Evolutionary conservation across 1,140 invertebrate genomes (phyloP).

Genomic region (Anoplolepis gracilipes): DNA sequence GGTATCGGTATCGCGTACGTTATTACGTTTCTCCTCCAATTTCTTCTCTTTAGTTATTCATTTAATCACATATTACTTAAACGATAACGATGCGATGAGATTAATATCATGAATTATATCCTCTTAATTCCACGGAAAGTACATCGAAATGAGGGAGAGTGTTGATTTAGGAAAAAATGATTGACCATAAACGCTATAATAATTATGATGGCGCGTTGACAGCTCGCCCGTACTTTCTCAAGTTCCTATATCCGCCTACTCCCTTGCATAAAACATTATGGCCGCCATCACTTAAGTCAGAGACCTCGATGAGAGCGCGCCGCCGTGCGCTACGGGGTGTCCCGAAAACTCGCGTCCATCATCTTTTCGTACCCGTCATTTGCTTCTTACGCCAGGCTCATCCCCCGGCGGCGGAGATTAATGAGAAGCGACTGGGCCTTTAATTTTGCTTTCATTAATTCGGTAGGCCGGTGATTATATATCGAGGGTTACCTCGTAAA

Average conservation of each 20-base stretch:
- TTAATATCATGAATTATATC: not conserved
- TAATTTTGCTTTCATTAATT: slow-evolving; percentile 75
- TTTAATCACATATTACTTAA: not conserved
- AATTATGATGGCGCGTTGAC: slow-evolving; percentile 80
- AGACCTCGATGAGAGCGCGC: slow-evolving; percentile 71
- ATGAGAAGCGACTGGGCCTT: slow-evolving; percentile 72
- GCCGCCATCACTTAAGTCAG: slow-evolving; percentile 78
- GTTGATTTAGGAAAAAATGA: slow-evolving; percentile 29
- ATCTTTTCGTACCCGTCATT: slow-evolving; percentile 74
- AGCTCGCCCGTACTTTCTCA: slow-evolving; percentile 70
- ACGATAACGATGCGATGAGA: not conserved
- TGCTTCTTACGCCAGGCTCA: slow-evolving; percentile 66
- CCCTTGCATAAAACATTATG: slow-evolving; percentile 80
- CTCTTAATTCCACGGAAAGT: not conserved
- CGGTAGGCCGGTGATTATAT: slow-evolving; percentile 71
- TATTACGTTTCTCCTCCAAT: not conserved
- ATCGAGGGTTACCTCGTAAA: slow-evolving; percentile 62
- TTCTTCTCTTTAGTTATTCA: not conserved
- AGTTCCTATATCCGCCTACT: slow-evolving; percentile 72
- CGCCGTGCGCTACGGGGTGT: slow-evolving; percentile 77
- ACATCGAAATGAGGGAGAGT: not conserved
- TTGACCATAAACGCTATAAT: slow-evolving; percentile 67
- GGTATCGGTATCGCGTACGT: not conserved
- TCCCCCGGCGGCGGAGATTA: slow-evolving; percentile 63
- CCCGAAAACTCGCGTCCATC: slow-evolving; percentile 75